Percentiles rank a stretch among this genome's conserved stretches.
These are phyloP conservation scores for Cercopithecus neglectus DNA, from an alignment of 2,797 vertebrate genomes.

Conservation along the genomic window DNA sequence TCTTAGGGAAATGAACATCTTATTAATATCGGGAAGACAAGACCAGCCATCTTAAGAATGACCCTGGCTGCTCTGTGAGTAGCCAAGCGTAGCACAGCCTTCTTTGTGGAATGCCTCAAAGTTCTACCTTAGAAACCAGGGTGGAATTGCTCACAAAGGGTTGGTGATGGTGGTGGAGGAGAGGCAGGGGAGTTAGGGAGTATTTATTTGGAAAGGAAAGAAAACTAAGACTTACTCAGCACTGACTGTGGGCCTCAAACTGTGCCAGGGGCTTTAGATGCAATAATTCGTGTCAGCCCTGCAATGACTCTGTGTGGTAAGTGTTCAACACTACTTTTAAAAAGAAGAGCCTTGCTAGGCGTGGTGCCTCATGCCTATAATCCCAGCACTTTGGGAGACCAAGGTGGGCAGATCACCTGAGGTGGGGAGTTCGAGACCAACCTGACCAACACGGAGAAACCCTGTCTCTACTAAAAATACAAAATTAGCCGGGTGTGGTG, in stretches of 20 bases:
- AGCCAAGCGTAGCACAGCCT: background rate
- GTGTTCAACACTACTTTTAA: background rate
- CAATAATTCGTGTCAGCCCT: background rate
- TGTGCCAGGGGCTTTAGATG: background rate
- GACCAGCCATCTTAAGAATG: background rate
- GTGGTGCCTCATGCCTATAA: too few relatives aligned
- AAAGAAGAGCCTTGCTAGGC: background rate
- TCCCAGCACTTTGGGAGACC: too few relatives aligned
- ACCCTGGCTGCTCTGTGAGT: background rate
- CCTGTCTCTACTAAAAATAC: too few relatives aligned
- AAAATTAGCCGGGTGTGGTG: too few relatives aligned
- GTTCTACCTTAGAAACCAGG: background rate
- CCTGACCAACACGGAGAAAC: too few relatives aligned
- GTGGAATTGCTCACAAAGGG: background rate
- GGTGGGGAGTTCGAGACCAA: too few relatives aligned
- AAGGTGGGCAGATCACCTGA: too few relatives aligned
- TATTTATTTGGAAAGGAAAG: background rate
- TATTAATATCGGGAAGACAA: background rate
- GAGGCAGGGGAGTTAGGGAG: background rate
- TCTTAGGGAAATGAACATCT: constrained; percentile 57
- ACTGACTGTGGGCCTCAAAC: background rate
- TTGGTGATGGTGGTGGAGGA: too few relatives aligned
- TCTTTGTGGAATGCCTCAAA: background rate
- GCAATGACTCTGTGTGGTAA: background rate
- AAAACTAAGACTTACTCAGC: background rate